Base-by-base conservation (phyloP, 2,113 vertebrate genomes). In the Erythrolamprus reginae region DNA sequence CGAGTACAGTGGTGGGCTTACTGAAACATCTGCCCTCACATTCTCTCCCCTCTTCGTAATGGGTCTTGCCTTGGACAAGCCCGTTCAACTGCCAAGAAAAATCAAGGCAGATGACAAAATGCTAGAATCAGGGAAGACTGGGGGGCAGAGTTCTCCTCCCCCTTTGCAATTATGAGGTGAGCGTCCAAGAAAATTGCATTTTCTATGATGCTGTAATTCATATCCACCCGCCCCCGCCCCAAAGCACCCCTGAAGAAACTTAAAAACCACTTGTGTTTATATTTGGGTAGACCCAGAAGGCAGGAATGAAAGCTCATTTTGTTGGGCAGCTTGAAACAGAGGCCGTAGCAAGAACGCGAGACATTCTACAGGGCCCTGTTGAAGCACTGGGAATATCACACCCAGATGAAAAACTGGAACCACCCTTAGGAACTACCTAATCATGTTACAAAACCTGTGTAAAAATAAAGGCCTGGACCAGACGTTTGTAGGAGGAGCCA, bases 351-450 rank as follows among this genome's bases (percentile, higher is more conserved):
- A 88, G 91, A 91, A 70, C n/a, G 0, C 89, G 92, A 96, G 95
- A 96, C 95, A 96, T 96, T 96, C 95, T 95, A 88, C 95, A 93
- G 89, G 90, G 94, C 96, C 89, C 89, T 91, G 92, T 88, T 0
- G 65, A 96, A 96, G 95, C 93, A 0, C 93, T 17, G 91, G 93
- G 94, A 96, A 96, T 96, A 95, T 95, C 51, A 10, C 93, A 77
- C 93, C 0, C n/a, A 28, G 65, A 91, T 65, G 90, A 56, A 85
- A 85, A 42, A 84, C 48, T 55, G 55, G 0, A 93, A 28, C 70
- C 24, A 48, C 70, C 38, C 70, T 9, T 58, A 82, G 82, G 88
- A 2, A 0, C 48, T 88, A 53, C 70, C 33, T 87, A 26, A 93
- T 88, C 28, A 26, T 48, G 47, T n/a, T 28, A 50, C 45, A 84